phyloP scores from a whole-genome alignment of 2,888 invertebrate genomes.

The Pristionchus fissidentatus region DNA sequence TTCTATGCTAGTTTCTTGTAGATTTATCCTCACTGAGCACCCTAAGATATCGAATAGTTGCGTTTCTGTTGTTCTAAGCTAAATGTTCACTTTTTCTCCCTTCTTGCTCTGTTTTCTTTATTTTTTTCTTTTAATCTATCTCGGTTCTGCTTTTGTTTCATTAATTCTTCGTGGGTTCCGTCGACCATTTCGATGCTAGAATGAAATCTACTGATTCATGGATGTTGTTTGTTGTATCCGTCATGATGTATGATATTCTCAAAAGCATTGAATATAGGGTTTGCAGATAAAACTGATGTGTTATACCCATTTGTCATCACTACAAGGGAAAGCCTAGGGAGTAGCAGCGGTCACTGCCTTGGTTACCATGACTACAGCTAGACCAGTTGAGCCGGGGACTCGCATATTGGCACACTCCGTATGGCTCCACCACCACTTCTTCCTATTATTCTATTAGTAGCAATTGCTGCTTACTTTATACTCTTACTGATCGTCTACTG shows the following conservation, averaged over 20 bases:
- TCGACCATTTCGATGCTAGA: slow-evolving; percentile 8
- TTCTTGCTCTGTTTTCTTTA: background rate
- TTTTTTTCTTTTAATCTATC: background rate
- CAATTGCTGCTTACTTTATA: background rate
- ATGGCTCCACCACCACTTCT: background rate
- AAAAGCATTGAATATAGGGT: slow-evolving; percentile 35
- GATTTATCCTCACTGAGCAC: background rate
- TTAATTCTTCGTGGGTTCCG: slow-evolving; percentile 3
- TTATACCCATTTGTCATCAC: background rate
- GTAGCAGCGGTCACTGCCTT: background rate
- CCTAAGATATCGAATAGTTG: slow-evolving; percentile 25
- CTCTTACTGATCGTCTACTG: background rate
- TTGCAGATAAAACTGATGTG: slow-evolving; percentile 24
- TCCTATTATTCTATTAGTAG: slow-evolving; percentile 22
- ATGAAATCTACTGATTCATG: background rate
- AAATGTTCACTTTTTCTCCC: slow-evolving; percentile 10
- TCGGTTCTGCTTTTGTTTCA: background rate
- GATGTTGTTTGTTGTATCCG: slow-evolving; percentile 9
- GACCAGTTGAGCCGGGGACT: background rate
- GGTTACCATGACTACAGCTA: slow-evolving; percentile 8
- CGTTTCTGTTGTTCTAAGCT: slow-evolving; percentile 35
- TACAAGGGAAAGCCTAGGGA: background rate
- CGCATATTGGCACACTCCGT: background rate
- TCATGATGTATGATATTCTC: background rate
- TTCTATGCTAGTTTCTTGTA: slow-evolving; percentile 15